Base-by-base conservation (phyloP, 2,888 invertebrate species). In the Spatulosminthurus flaviceps region DNA sequence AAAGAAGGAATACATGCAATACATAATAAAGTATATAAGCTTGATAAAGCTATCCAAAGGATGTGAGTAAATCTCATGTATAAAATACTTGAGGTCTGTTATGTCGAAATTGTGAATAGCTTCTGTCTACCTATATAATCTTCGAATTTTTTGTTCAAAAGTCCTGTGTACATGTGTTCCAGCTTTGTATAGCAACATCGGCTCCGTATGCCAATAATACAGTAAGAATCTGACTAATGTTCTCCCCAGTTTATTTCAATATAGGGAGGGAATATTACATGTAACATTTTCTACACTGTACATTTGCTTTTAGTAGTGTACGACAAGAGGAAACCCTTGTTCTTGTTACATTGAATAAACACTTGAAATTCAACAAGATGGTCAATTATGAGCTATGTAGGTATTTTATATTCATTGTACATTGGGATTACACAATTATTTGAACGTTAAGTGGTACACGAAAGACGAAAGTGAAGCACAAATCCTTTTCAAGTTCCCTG, bases 261-360 rank as follows among this genome's bases (percentile, higher is more conserved):
- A 51, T 19, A 11, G 5, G 51, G 16, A 51, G 51, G 9, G 51
- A 51, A 51, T 51, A 51, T 51, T 16, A 22, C 24, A 19, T 11
- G 51, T 51, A 51, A 51, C 51, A 5, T 4, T n/a, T 11, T 51
- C 16, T 5, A 5, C 16, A 51, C 51, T 51, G 51, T 51, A 51
- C 51, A 51, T 16, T 51, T 51, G 51, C 1, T n/a, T 51, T n/a
- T n/a, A 5, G 51, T n/a, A 51, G 16, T n/a, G 16, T 51, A 16
- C 16, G n/a, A 51, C 34, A 51, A 51, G 51, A 28, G 28, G 60
- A 43, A 51, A 22, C 72, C 41, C 72, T 72, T 72, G 72, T 72
- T 72, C 64, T 64, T 74, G 74, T 74, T 74, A 74, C 74, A 74
- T 74, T 74, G 74, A 74, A 64, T 64, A 74, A 74, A 74, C 74